These are phyloP conservation scores for Drosophila subsilvestris DNA, from an alignment of 2,888 invertebrate species.

Conservation along the genomic window DNA sequence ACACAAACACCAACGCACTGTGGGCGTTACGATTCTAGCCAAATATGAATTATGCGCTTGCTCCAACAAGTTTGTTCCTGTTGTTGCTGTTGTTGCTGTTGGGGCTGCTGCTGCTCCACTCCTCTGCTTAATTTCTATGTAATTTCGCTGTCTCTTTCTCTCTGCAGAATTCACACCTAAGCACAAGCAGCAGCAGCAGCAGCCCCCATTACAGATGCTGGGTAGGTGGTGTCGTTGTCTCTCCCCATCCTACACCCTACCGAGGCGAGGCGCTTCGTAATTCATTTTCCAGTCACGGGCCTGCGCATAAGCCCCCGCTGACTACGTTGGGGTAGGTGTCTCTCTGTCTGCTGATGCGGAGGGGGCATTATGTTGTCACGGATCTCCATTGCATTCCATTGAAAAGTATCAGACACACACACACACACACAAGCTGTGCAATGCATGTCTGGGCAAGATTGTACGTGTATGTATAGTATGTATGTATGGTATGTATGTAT, in stretches of 20 bases:
- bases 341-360: conserved; percentile 24
- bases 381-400: conserved; percentile 75
- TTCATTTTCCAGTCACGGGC: conserved; percentile 74
- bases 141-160: conserved; percentile 29
- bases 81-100: conserved; percentile 17
- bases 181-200: conserved; percentile 11
- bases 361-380: conserved; percentile 68
- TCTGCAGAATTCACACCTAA: conserved; percentile 43
- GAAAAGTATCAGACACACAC: conserved; percentile 42
- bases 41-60: conserved; percentile 68
- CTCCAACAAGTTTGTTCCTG: conserved; percentile 45
- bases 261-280: conserved; percentile 47
- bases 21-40: conserved; percentile 59
- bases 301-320: conserved; percentile 68
- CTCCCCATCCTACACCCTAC: conserved; percentile 37
- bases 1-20: conserved; percentile 21
- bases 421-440: conserved; percentile 1
- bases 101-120: conserved; percentile 28
- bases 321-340: conserved; percentile 65
- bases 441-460: neutral
- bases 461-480: neutral
- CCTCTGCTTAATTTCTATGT: conserved; percentile 51
- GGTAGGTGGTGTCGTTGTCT: conserved; percentile 14
- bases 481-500: conserved; percentile 2
- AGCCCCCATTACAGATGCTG: conserved; percentile 45